phyloP scores from a whole-genome alignment of 2,888 invertebrate species.

The Pseudococcus jackbeardsleyi region DNA sequence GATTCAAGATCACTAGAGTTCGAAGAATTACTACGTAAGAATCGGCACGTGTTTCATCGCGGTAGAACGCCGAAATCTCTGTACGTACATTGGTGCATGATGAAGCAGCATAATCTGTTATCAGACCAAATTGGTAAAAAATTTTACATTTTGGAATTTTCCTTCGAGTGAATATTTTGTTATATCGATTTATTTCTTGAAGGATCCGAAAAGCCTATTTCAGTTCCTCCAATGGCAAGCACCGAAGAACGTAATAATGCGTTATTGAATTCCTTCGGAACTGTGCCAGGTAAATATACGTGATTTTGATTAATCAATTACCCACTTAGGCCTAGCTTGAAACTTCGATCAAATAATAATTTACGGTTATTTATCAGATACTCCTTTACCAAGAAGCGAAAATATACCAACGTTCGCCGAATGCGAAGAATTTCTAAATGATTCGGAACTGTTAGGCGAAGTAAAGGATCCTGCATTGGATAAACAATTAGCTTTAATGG shows the following conservation, averaged over 20 bases:
- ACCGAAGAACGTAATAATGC: constrained; percentile 66
- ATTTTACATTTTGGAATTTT: not conserved
- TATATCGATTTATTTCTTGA: not conserved
- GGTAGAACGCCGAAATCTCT: constrained; percentile 89
- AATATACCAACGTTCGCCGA: constrained; percentile 86
- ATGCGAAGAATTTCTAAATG: constrained; percentile 89
- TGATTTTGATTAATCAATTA: not conserved
- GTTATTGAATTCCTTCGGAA: constrained; percentile 61
- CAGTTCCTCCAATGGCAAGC: constrained; percentile 65
- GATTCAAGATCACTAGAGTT: constrained; percentile 84
- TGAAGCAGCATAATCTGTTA: constrained; percentile 91
- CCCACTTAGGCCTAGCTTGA: too few relatives aligned
- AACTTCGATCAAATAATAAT: not conserved
- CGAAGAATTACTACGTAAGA: constrained; percentile 85
- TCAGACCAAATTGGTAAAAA: constrained; percentile 85
- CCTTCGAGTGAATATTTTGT: not conserved
- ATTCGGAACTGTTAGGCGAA: constrained; percentile 84
- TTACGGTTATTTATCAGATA: constrained; percentile 55
- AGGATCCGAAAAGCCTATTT: constrained; percentile 66
- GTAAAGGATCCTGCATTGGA: constrained; percentile 86
- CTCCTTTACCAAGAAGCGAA: constrained; percentile 71
- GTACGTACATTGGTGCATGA: constrained; percentile 89
- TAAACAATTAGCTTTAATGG: constrained; percentile 81
- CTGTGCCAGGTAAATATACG: constrained; percentile 28
- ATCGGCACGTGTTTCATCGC: constrained; percentile 88